phyloP scores from a whole-genome alignment of 1,140 invertebrate species.

The Schlechtendalia chinensis region DNA sequence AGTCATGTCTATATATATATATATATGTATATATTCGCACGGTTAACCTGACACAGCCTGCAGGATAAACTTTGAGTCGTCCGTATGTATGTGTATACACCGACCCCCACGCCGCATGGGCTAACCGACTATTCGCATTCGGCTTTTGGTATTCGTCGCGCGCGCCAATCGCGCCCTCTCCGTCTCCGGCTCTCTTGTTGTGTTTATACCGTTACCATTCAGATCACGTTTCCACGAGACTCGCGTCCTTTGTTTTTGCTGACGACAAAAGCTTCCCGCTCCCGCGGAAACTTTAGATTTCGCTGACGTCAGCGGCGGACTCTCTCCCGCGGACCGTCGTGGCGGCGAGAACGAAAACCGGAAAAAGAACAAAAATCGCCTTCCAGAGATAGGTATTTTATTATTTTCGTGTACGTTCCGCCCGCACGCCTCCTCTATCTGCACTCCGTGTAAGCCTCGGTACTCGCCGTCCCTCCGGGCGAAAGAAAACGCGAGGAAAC shows the following conservation, averaged over 20 bases:
- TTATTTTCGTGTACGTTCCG: too few species aligned
- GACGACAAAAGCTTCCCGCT: slow-evolving; percentile 31
- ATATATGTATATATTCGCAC: background rate
- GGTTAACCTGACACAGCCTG: background rate
- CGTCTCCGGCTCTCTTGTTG: too few species aligned
- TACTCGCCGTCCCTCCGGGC: too few species aligned
- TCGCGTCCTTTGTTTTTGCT: slow-evolving; percentile 47
- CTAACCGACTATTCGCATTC: background rate
- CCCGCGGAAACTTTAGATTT: slow-evolving; percentile 38
- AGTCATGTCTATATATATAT: background rate
- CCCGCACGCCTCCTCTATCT: too few species aligned
- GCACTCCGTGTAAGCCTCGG: too few species aligned
- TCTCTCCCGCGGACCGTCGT: background rate
- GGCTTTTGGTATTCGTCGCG: slow-evolving; percentile 41
- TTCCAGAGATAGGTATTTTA: background rate
- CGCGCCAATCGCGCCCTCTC: slow-evolving; percentile 17
- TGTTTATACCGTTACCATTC: slow-evolving; percentile 26
- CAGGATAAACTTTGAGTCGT: slow-evolving; percentile 4
- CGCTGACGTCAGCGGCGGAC: slow-evolving; percentile 13
- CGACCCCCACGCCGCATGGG: background rate
- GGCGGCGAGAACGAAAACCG: background rate
- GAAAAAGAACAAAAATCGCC: background rate
- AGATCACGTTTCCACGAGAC: slow-evolving; percentile 20
- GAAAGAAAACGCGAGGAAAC: too few species aligned
- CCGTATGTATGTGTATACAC: too few species aligned